These are phyloP conservation scores for Boulengeromyrus knoepffleri DNA, from an alignment of 2,113 vertebrate species.

Conservation along the genomic window DNA sequence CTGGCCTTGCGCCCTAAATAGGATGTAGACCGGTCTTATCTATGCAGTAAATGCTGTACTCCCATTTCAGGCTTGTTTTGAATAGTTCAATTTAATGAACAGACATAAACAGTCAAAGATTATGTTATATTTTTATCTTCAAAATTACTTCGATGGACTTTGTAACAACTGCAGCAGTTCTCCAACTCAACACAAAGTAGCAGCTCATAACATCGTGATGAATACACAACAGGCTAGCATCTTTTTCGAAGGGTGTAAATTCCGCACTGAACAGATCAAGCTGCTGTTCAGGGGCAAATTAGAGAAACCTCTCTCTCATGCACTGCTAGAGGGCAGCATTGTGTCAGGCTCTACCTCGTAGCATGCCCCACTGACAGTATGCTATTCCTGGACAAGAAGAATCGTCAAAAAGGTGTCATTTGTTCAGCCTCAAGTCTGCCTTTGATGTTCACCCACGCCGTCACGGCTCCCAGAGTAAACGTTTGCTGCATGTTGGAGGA, in stretches of 20 bases:
- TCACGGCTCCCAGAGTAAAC: not conserved
- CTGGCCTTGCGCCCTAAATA: not conserved
- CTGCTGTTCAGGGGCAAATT: not conserved
- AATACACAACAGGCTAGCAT: not conserved
- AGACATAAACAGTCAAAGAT: not conserved
- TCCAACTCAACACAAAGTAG: not conserved
- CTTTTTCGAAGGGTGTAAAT: not conserved
- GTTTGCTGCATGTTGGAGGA: not conserved
- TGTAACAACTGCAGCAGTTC: not conserved
- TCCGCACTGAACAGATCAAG: not conserved
- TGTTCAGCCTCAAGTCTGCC: not conserved
- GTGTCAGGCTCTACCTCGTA: constrained; percentile 19
- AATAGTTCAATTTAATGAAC: not conserved
- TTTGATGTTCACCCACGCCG: not conserved
- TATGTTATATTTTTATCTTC: not conserved
- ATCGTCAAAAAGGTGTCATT: not conserved
- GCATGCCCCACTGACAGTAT: not conserved
- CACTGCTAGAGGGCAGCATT: constrained; percentile 43
- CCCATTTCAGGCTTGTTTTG: not conserved
- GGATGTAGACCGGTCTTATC: not conserved
- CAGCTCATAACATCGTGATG: not conserved
- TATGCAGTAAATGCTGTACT: not conserved
- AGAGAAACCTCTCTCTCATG: not conserved
- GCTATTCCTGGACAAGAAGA: not conserved
- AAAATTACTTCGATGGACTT: not conserved